Conservation (phyloP, 2,888 invertebrate species). For the Cetonia aurata region DNA sequence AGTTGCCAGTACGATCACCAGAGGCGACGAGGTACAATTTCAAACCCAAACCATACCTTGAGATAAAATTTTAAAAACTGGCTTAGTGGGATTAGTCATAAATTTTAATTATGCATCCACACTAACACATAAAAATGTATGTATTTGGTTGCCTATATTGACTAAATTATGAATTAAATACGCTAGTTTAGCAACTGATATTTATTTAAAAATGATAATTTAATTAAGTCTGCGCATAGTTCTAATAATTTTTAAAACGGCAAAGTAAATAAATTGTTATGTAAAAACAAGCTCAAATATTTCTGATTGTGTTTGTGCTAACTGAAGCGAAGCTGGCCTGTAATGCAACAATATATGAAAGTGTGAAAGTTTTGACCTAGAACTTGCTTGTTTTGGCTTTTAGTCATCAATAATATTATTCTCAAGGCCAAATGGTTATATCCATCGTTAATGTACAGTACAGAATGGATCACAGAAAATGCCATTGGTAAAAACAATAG, state of each 20-base stretch:
- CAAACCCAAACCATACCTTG: no score
- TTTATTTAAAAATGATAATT: background rate
- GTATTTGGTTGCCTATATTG: constrained; percentile 26
- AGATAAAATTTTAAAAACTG: no score
- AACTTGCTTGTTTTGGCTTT: constrained; percentile 63
- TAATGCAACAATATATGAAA: constrained; percentile 56
- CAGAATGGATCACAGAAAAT: no score
- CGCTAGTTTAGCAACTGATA: background rate
- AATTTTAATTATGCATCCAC: no score
- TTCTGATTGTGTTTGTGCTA: constrained; percentile 17
- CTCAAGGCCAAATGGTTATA: constrained; percentile 59
- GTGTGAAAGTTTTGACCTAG: constrained; percentile 66
- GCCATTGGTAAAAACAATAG: background rate
- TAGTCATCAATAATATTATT: constrained; percentile 58
- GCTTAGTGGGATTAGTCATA: no score
- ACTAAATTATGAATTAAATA: background rate
- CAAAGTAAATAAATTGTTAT: constrained; percentile 26
- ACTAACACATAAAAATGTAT: background rate
- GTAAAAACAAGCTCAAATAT: constrained; percentile 37
- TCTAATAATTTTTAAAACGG: constrained; percentile 3
- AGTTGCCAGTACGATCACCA: no score
- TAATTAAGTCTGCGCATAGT: background rate
- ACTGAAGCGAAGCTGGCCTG: constrained; percentile 28
- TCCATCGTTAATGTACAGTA: no score
- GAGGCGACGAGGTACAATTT: no score